Base-by-base conservation (phyloP, 2,113 vertebrate genomes). In the Oncorhynchus gorbuscha region DNA sequence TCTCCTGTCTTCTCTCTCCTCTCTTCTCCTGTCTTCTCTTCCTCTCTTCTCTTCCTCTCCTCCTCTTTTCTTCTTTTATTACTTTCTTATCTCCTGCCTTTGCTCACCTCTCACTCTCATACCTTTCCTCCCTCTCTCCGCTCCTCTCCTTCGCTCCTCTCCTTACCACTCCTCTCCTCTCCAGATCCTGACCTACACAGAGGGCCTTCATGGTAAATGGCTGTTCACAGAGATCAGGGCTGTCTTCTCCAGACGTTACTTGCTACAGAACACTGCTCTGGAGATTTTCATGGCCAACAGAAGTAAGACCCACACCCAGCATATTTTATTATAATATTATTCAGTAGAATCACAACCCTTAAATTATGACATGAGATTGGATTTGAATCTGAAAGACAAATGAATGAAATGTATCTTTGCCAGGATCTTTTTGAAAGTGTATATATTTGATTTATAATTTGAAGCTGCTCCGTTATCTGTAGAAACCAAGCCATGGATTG, bases 151-250 rank as follows among this genome's bases (percentile, higher is more conserved):
- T 28, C 28, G 3, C 65, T 32, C 24, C 67, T 14, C 45, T 45
- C 8, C 35, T n/a, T 39, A 28, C 26, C 26, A 28, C 26, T 28
- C 2, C 12, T 71, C 49, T 79, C 24, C 66, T 32, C 59, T 72
- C 9, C 87, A 99, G 98, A 96, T 99, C 85, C 87, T 99, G 79
- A 91, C 94, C 12, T 98, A 97, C 73, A 97, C 96, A 0, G 97
- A 99, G 80, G 97, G 97, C n/a, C 93, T 99, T 20, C 97, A 99
- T 83, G 97, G 98, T 72, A 99, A 99, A 94, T 99, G 97, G 98
- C 92, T 98, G 62, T 99, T 99, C 85, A 95, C 96, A n/a, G 98
- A 99, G 92, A 97, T 99, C 81, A 94, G 97, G 0, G 92, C 97
- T 0, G 62, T 99, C 88, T 98, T 98, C 91, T 98, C 97, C 76